These are phyloP conservation scores for Drosophila buzzatii DNA, from an alignment of 2,888 invertebrate species.

Conservation along the genomic window DNA sequence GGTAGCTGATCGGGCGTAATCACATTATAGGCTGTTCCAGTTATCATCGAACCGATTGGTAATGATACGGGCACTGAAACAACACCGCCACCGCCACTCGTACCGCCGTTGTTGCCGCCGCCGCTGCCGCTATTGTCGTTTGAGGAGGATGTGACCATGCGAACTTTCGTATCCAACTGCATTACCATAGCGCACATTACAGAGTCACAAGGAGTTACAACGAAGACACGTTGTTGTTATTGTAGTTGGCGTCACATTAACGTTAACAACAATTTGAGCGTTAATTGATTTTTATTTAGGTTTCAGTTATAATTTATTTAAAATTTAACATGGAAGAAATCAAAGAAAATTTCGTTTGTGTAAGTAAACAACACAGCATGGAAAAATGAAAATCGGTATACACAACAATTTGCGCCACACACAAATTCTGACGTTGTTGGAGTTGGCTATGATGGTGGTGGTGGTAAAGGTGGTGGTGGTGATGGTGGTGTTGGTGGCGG, in stretches of 20 bases:
- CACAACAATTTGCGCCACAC: conserved; percentile 81
- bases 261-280: conserved; percentile 29
- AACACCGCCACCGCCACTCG: conserved; percentile 70
- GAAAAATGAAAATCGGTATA: conserved; percentile 81
- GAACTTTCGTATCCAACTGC: conserved; percentile 83
- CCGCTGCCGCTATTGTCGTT: conserved; percentile 82
- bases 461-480: conserved; percentile 21
- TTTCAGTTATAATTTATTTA: conserved; percentile 26
- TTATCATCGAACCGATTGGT: conserved; percentile 92
- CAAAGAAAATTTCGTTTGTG: conserved; percentile 76
- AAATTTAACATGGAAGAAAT: conserved; percentile 61
- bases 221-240: conserved; percentile 23
- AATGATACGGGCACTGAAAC: conserved; percentile 86
- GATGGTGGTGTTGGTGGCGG: conserved; percentile 36
- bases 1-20: conserved; percentile 94
- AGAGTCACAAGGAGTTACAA: conserved; percentile 34
- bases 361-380: conserved; percentile 80
- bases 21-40: conserved; percentile 93
- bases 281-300: conserved; percentile 20
- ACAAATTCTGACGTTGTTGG: conserved; percentile 65
- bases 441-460: conserved; percentile 37
- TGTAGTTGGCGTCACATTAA: conserved; percentile 49
- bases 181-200: conserved; percentile 77
- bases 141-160: conserved; percentile 84
- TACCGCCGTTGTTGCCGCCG: conserved; percentile 57